Conservation (phyloP, 2,888 invertebrate species). For the Apamea monoglypha region DNA sequence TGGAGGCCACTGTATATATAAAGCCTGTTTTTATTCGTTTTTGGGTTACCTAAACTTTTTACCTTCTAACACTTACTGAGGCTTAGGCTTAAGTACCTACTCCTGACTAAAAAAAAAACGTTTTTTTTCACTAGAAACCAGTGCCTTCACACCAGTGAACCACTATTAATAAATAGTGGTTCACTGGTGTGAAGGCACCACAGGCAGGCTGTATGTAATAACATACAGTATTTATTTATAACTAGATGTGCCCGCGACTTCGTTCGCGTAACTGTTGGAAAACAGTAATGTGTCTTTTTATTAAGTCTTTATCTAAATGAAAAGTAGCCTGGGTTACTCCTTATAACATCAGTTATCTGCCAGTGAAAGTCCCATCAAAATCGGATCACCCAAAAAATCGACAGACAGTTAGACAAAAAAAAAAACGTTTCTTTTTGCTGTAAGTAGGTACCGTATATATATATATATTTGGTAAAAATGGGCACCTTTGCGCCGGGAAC, state of each 20-base stretch:
- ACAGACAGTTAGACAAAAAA: background rate
- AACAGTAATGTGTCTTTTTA: background rate
- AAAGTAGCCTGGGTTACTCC: background rate
- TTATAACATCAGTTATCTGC: background rate
- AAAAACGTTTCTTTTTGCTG: background rate
- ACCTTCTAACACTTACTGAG: background rate
- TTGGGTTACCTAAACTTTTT: background rate
- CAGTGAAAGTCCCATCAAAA: background rate
- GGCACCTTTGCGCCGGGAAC: too few species aligned
- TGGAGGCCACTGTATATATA: too few species aligned
- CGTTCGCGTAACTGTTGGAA: background rate
- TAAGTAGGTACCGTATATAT: too few species aligned
- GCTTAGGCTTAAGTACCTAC: background rate
- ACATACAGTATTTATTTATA: slow-evolving; percentile 5
- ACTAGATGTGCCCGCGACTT: background rate
- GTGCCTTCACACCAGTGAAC: too few species aligned
- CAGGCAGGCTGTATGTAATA: too few species aligned
- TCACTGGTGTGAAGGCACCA: too few species aligned
- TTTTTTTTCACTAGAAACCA: background rate
- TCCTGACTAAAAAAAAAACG: background rate
- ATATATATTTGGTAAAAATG: too few species aligned
- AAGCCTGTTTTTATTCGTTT: background rate
- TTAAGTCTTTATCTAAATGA: background rate
- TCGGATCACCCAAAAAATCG: background rate
- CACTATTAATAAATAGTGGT: too few species aligned